These are phyloP conservation scores for Phaetusa simplex DNA, from an alignment of 2,113 vertebrate genomes.

Conservation along the genomic window DNA sequence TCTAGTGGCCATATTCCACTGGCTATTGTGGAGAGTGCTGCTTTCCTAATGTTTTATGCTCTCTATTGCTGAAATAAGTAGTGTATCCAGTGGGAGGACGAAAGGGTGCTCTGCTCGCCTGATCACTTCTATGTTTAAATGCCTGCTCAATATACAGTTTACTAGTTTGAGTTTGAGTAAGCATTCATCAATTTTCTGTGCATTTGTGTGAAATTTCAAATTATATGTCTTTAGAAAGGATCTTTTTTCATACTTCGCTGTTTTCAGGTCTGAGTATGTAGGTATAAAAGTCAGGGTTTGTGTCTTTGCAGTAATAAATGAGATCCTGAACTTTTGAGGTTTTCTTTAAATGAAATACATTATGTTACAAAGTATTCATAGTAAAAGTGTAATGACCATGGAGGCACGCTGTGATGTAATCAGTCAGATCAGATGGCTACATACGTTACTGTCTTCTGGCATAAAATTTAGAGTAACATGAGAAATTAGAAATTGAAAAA, in stretches of 20 bases:
- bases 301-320: neutral
- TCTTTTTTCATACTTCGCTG: neutral
- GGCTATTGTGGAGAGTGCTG: neutral
- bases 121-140: neutral
- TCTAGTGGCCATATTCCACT: neutral
- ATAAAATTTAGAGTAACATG: neutral
- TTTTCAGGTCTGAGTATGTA: neutral
- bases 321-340: neutral
- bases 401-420: neutral
- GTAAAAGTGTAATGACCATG: neutral
- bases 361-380: neutral
- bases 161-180: neutral
- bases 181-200: neutral
- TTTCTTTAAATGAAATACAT: neutral
- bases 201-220: neutral
- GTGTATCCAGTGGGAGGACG: accelerated
- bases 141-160: neutral
- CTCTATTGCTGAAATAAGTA: neutral
- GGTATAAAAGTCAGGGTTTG: neutral
- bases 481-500: neutral
- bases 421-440: neutral
- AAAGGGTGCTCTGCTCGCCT: neutral
- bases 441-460: neutral
- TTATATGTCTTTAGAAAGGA: neutral
- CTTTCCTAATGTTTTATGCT: neutral